A percentile compares a stretch with the other conserved stretches of the same genome.
Conservation (phyloP, 2,888 invertebrate genomes). For the Acanthosepion pharaonis region DNA sequence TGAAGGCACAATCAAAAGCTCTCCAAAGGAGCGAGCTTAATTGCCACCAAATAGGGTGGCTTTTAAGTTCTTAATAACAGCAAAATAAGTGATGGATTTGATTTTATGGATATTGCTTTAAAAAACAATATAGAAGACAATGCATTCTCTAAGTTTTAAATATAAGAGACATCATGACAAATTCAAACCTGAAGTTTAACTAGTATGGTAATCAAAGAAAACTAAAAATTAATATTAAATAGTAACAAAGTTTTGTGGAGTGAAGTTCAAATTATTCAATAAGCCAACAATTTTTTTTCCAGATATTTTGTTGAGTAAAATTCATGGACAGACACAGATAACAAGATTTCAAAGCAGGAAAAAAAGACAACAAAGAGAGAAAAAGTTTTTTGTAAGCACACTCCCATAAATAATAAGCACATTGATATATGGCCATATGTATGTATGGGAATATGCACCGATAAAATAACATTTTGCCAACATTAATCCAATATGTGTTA, state of each 20-base stretch:
- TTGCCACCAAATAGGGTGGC: too few relatives aligned
- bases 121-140: too few relatives aligned
- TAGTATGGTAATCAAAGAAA: too few relatives aligned
- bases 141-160: too few relatives aligned
- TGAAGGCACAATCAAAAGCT: too few relatives aligned
- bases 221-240: too few relatives aligned
- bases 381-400: not conserved
- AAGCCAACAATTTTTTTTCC: not conserved
- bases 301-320: not conserved
- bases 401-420: not conserved
- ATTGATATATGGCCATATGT: not conserved
- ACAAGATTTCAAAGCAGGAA: not conserved
- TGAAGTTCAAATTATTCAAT: not conserved
- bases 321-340: not conserved
- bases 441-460: not conserved
- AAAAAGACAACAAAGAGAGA: not conserved
- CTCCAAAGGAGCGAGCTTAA: too few relatives aligned
- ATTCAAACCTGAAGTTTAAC: too few relatives aligned
- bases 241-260: not conserved
- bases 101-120: too few relatives aligned
- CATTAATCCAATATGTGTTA: not conserved
- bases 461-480: not conserved
- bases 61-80: too few relatives aligned
- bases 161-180: too few relatives aligned
- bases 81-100: too few relatives aligned